Percentiles rank a stretch among this genome's conserved stretches.
These are phyloP conservation scores for Enteromius thamalakanensis DNA, from an alignment of 2,797 vertebrate genomes.

Conservation along the genomic window DNA sequence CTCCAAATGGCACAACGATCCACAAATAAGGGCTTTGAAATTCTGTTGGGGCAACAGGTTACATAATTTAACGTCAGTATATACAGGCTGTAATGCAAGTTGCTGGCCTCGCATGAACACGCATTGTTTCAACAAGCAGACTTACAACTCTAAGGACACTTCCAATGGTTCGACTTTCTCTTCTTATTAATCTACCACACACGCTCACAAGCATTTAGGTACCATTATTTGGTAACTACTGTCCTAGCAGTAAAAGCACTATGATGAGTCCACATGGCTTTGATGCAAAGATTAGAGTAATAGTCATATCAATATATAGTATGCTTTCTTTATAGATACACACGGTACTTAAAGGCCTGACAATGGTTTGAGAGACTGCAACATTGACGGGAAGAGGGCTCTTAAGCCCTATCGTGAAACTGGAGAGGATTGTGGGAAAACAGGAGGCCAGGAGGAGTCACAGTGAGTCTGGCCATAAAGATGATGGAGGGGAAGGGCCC, in stretches of 20 bases:
- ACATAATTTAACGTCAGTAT: slow-evolving; percentile 47
- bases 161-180: slow-evolving; percentile 62
- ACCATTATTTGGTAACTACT: slow-evolving; percentile 54
- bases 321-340: slow-evolving; percentile 49
- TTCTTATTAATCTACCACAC: slow-evolving; percentile 43
- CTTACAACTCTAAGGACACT: slow-evolving; percentile 79
- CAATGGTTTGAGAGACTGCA: slow-evolving; percentile 55
- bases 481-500: slow-evolving; percentile 20
- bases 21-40: slow-evolving; percentile 54
- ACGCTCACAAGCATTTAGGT: slow-evolving; percentile 57
- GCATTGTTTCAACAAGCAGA: slow-evolving; percentile 62
- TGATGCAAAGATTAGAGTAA: slow-evolving; percentile 54
- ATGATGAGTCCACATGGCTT: slow-evolving; percentile 63
- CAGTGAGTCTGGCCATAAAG: slow-evolving; percentile 66
- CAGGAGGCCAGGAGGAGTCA: slow-evolving; percentile 61
- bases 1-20: slow-evolving; percentile 57
- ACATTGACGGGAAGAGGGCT: slow-evolving; percentile 46
- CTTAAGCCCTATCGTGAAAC: slow-evolving; percentile 48
- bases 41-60: slow-evolving; percentile 50
- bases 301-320: slow-evolving; percentile 54
- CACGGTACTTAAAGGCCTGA: slow-evolving; percentile 45
- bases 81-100: slow-evolving; percentile 60
- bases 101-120: slow-evolving; percentile 56
- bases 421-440: slow-evolving; percentile 4
- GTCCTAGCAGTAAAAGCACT: slow-evolving; percentile 60